Conservation (phyloP, 2,113 vertebrate genomes). For the Lepus europaeus region DNA sequence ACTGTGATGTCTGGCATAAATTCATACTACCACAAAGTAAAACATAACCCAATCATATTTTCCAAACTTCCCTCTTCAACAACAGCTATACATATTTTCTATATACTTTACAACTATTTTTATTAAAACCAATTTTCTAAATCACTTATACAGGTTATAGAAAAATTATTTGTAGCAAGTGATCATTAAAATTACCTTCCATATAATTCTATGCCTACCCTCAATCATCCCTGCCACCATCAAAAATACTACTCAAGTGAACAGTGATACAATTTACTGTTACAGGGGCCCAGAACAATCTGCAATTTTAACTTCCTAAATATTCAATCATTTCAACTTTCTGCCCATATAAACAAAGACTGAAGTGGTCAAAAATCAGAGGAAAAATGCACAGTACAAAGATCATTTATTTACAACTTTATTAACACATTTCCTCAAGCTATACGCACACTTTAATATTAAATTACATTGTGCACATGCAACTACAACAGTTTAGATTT, state of each 20-base stretch:
- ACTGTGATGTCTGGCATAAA: not conserved
- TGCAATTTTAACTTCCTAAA: conserved; percentile 6
- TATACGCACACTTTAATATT: conserved; percentile 40
- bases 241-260: not conserved
- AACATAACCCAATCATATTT: conserved; percentile 11
- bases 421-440: not conserved
- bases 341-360: conserved; percentile 12
- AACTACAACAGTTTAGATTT: not conserved
- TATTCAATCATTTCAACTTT: not conserved
- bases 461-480: conserved; percentile 4
- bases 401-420: conserved; percentile 20
- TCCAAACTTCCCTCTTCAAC: not conserved
- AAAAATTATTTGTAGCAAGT: not conserved
- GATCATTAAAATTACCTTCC: conserved; percentile 42
- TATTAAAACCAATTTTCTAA: conserved; percentile 9
- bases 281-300: not conserved
- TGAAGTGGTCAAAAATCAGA: not conserved
- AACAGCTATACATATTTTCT: not conserved
- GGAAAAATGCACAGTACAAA: conserved; percentile 26
- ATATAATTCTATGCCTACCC: not conserved
- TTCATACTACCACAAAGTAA: not conserved
- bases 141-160: not conserved
- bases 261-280: not conserved
- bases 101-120: not conserved
- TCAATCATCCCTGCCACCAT: not conserved